Conservation (phyloP, 1,140 invertebrate species). For the Papilio xuthus region DNA sequence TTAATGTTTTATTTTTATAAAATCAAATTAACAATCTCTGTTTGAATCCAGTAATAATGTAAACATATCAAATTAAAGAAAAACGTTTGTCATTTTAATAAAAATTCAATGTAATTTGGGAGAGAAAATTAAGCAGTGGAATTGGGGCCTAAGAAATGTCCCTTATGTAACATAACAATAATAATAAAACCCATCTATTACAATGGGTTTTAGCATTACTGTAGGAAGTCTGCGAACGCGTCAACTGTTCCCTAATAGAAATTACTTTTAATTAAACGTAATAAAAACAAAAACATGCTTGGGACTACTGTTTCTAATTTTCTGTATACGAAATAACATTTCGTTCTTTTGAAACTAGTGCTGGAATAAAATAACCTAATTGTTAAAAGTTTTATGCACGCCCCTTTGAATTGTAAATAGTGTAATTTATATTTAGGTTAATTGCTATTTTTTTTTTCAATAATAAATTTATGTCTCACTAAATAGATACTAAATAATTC, state of each 20-base stretch:
- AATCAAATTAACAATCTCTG: too few species aligned
- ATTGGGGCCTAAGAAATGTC: not conserved
- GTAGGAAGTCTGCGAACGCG: not conserved
- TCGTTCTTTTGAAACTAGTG: not conserved
- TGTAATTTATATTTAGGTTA: too few species aligned
- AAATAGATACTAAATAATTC: not conserved
- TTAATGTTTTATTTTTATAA: too few species aligned
- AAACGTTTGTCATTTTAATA: too few species aligned
- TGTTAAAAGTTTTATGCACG: too few species aligned
- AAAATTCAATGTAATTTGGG: too few species aligned
- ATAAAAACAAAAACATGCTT: slow-evolving; percentile 10
- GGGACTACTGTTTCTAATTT: not conserved
- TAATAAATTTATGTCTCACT: not conserved
- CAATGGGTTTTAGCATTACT: not conserved
- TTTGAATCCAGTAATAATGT: too few species aligned
- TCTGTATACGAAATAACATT: not conserved
- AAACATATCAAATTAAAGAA: not conserved
- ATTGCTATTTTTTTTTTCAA: too few species aligned
- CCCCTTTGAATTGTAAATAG: too few species aligned
- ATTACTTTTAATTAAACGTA: slow-evolving; percentile 26
- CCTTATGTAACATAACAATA: slow-evolving; percentile 10
- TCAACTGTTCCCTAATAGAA: slow-evolving; percentile 21
- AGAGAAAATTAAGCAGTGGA: not conserved
- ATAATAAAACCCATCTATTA: not conserved
- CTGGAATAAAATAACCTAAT: too few species aligned